Percentiles rank a stretch among this genome's conserved stretches.
These are phyloP conservation scores for Gorsachius goisagi DNA, from an alignment of 2,113 vertebrate species.

Conservation along the genomic window DNA sequence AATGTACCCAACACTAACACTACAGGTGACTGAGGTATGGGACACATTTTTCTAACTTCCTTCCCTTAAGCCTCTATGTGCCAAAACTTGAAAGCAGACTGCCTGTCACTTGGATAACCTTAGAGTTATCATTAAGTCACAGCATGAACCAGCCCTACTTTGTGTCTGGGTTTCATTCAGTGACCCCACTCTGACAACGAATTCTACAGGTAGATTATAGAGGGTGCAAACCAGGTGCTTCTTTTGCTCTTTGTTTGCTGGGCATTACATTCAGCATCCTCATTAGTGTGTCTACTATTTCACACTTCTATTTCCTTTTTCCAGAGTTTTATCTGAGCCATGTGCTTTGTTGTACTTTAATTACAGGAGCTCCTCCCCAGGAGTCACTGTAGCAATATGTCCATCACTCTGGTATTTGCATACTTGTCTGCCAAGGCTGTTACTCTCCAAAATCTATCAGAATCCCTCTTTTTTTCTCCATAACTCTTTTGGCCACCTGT, in stretches of 20 bases:
- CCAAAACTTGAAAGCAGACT: background rate
- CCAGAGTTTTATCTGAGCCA: conserved; percentile 42
- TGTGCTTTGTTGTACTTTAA: background rate
- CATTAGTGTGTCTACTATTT: background rate
- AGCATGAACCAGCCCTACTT: background rate
- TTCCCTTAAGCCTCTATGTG: background rate
- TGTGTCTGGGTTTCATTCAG: background rate
- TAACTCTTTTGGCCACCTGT: background rate
- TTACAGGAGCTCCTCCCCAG: background rate
- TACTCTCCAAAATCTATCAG: background rate
- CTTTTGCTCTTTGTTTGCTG: conserved; percentile 5
- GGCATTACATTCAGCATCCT: background rate
- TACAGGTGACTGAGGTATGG: background rate
- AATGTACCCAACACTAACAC: background rate
- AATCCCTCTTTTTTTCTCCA: background rate
- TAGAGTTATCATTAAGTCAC: background rate
- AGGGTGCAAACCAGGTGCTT: background rate
- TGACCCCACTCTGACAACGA: background rate
- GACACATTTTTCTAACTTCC: background rate
- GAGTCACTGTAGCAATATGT: conserved; percentile 8
- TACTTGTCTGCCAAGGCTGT: background rate
- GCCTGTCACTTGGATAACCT: background rate
- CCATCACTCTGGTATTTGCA: background rate
- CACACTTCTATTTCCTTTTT: background rate
- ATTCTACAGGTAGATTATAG: background rate